A percentile compares a stretch with the other conserved stretches of the same genome.
Evolutionary conservation across 2,797 vertebrate genomes (phyloP).

Genomic region (Acipenser ruthenus): DNA sequence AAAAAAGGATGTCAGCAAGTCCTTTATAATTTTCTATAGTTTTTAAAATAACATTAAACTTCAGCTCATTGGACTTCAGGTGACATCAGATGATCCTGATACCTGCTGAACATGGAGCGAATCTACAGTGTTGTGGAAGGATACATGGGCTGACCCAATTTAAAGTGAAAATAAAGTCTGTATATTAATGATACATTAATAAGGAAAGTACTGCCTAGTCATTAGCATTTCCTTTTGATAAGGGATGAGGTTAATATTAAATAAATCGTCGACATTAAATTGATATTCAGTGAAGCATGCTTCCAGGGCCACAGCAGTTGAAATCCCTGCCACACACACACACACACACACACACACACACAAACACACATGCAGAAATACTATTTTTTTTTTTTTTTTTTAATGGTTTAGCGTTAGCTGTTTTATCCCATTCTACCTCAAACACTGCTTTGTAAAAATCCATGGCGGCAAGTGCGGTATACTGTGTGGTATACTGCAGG

Average conservation of each 20-base stretch:
- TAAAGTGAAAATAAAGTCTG: slow-evolving; percentile 19
- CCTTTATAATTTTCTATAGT: no score
- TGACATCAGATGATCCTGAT: no score
- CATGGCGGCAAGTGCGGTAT: no score
- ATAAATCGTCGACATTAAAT: slow-evolving; percentile 51
- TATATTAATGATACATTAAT: slow-evolving; percentile 52
- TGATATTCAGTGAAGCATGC: slow-evolving; percentile 57
- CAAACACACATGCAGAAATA: slow-evolving; percentile 18
- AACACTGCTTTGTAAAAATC: neutral
- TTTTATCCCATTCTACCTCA: slow-evolving; percentile 26
- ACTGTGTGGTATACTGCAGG: no score
- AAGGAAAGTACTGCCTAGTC: slow-evolving; percentile 37
- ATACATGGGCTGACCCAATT: neutral
- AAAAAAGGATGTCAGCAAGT: no score
- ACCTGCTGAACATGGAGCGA: no score
- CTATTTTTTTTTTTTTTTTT: slow-evolving; percentile 42
- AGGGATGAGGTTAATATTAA: slow-evolving; percentile 58
- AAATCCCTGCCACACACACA: slow-evolving; percentile 26
- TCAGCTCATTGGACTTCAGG: no score
- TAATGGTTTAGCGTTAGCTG: slow-evolving; percentile 48
- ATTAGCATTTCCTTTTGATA: slow-evolving; percentile 65
- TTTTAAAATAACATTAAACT: no score
- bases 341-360: neutral
- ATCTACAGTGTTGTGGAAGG: no score
- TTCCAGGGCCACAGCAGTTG: slow-evolving; percentile 42